These are phyloP conservation scores for Gopherus flavomarginatus DNA, from an alignment of 2,113 vertebrate species.

Conservation along the genomic window DNA sequence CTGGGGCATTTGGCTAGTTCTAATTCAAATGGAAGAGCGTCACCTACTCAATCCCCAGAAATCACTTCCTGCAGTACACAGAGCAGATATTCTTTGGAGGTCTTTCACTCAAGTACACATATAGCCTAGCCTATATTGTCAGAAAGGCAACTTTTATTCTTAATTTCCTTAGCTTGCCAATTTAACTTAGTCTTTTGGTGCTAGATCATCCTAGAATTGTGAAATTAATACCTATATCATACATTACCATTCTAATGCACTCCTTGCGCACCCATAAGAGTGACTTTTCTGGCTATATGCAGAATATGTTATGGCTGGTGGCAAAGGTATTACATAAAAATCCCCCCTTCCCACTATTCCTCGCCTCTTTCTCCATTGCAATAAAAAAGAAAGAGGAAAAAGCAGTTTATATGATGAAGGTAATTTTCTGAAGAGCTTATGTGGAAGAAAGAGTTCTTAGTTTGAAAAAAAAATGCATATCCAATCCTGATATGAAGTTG, in stretches of 20 bases:
- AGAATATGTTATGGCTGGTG: not conserved
- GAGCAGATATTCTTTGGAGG: not conserved
- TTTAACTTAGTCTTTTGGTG: not conserved
- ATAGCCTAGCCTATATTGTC: not conserved
- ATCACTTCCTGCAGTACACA: not conserved
- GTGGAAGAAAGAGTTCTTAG: not conserved
- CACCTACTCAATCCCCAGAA: not conserved
- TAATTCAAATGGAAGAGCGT: not conserved
- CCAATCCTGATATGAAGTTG: not conserved
- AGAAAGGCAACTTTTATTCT: not conserved
- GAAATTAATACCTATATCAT: not conserved
- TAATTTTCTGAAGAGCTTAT: not conserved
- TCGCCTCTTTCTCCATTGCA: not conserved
- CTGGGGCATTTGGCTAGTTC: not conserved
- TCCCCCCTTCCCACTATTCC: not conserved
- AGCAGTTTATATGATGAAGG: not conserved
- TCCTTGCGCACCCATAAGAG: not conserved
- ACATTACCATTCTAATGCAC: fast-evolving
- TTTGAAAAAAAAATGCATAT: not conserved
- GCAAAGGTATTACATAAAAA: not conserved
- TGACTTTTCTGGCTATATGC: fast-evolving
- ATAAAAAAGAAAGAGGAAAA: not conserved
- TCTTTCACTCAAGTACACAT: not conserved
- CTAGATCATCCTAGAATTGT: not conserved
- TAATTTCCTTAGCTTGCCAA: not conserved